Evolutionary conservation across 2,113 vertebrate species (phyloP).

Genomic region (Gobio gobio): DNA sequence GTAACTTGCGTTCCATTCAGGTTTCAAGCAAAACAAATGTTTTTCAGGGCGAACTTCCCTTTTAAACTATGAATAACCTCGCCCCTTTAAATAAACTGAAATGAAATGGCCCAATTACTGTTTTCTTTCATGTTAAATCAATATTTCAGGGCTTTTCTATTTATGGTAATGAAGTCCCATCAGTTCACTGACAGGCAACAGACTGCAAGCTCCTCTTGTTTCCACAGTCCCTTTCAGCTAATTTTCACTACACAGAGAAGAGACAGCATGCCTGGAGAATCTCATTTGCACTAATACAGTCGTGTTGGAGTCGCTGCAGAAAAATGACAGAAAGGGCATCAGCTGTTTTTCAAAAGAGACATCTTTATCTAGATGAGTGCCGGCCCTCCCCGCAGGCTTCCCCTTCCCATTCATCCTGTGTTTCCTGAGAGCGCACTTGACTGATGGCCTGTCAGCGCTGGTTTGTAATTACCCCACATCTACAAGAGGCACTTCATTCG

Average conservation of each 20-base stretch:
- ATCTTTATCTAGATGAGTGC: constrained; percentile 37
- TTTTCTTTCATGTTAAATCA: constrained; percentile 15
- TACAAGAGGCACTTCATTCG: constrained; percentile 50
- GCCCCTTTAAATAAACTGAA: neutral
- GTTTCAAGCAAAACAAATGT: neutral
- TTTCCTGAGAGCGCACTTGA: constrained; percentile 46
- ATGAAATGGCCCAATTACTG: neutral
- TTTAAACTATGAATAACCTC: neutral
- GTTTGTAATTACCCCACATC: constrained; percentile 51
- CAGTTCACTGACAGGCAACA: constrained; percentile 16
- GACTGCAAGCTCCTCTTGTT: constrained; percentile 6
- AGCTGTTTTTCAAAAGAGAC: constrained; percentile 22
- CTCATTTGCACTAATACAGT: constrained; percentile 12
- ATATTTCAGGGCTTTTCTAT: constrained; percentile 15
- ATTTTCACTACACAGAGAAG: constrained; percentile 9
- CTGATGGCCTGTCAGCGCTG: constrained; percentile 41
- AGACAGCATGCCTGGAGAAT: constrained; percentile 17
- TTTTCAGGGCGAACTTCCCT: neutral
- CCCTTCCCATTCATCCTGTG: constrained; percentile 1
- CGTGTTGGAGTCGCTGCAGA: neutral
- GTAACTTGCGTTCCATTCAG: neutral
- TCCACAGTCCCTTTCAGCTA: constrained; percentile 20
- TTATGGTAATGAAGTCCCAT: constrained; percentile 1
- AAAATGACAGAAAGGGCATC: constrained; percentile 19
- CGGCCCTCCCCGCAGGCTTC: neutral